phyloP scores from a whole-genome alignment of 2,888 invertebrate species.

The Meiosimyza platycephala region DNA sequence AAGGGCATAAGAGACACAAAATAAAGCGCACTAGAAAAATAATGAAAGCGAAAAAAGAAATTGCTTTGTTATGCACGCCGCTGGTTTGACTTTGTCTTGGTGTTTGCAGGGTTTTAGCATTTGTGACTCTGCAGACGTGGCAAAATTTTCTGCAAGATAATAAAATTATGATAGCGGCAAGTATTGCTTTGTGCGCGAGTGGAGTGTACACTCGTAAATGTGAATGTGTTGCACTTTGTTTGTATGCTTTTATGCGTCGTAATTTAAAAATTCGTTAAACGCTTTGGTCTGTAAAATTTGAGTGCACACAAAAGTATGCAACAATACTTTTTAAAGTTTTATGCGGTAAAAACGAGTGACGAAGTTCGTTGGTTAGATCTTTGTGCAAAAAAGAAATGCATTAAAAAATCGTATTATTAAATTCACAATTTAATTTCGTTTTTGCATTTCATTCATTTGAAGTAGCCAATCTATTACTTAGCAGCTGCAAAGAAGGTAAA shows the following conservation, averaged over 20 bases:
- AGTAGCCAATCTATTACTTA: too few relatives aligned
- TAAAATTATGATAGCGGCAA: conserved; percentile 10
- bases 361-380: too few relatives aligned
- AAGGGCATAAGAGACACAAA: too few relatives aligned
- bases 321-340: not conserved
- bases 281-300: not conserved
- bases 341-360: too few relatives aligned
- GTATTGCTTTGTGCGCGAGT: not conserved
- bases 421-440: too few relatives aligned
- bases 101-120: not conserved
- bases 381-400: too few relatives aligned
- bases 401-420: too few relatives aligned
- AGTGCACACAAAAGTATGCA: conserved; percentile 17
- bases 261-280: conserved; percentile 4
- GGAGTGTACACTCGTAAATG: too few relatives aligned
- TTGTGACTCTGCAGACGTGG: not conserved
- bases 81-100: not conserved
- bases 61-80: not conserved
- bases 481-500: too few relatives aligned
- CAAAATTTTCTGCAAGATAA: conserved; percentile 1
- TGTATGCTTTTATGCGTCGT: not conserved
- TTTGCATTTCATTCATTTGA: too few relatives aligned
- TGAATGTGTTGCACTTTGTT: conserved; percentile 1
- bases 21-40: too few relatives aligned
- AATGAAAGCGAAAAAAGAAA: too few relatives aligned